Evolutionary conservation across 2,113 vertebrate genomes (phyloP), one percentile per base, ranked within the genome.

Genomic region (Neomonachus schauinslandi): DNA sequence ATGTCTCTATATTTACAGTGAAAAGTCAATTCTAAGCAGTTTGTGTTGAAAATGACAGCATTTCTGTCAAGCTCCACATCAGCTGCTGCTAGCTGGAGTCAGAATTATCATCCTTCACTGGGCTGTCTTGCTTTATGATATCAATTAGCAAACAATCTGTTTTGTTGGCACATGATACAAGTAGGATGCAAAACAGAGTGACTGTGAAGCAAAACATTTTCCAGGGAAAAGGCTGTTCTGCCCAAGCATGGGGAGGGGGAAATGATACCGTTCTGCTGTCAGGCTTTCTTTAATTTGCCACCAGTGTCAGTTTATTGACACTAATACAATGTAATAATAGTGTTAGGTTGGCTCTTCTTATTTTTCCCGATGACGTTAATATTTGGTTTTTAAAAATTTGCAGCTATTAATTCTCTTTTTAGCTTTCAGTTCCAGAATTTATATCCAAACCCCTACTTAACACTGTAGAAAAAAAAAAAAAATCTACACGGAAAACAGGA

Each of bases 81-180:
- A 98, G 90, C 95, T 98, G 53, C 91, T 98, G 28, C 79, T 98
- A 65, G 94, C 97, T 97, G 82, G 89, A 96, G 87, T 96, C 63
- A 89, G 87, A 98, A 98, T 98, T 81, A 98, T 80, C 98, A 95
- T 97, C 76, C 95, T 98, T 94, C 96, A 96, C 93, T 98, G 76
- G 84, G 51, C 97, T 98, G 94, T 97, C 95, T 97, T 98, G 74
- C 77, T 97, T 98, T 98, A 85, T 98, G 93, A 96, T 97, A 98
- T 98, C 83, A 98, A 86, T 97, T 96, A 98, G 95, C 83, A 98
- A 98, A 98, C 67, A 98, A 97, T 98, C 97, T 98, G 97, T 97
- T 98, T 98, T 98, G 65, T 95, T 98, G 92, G 84, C 96, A 97
- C 87, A 96, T 0, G 18, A 55, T 83, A 33, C 80, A 98, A 97